Base-by-base conservation (phyloP, 2,888 invertebrate species). In the Hecatera dysodea region DNA sequence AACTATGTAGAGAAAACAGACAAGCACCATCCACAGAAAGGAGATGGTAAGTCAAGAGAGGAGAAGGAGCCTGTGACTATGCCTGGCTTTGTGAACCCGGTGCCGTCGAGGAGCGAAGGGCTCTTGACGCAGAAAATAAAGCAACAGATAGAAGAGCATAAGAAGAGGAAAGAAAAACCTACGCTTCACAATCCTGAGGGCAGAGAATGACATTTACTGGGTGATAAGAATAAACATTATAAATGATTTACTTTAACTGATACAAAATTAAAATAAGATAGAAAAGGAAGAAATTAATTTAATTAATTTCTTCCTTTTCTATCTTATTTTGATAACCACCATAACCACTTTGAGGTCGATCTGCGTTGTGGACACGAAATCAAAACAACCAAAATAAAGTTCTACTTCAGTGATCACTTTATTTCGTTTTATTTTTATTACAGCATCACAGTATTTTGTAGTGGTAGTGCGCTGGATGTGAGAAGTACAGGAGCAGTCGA, bases 31-130 rank as follows among this genome's bases (percentile, higher is more conserved):
- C 72, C 57, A 1, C 8, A 46, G 0, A 55, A 42, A 1, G 27
- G 46, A 11, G 27, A 19, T 17, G 1, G 0, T 0, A 39, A 22
- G 0, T 9, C 17, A 19, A 55, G 19, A 33, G 85, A 87, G 70
- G 72, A 73, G 29, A 75, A 79, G 36, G 70, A 80, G 12, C 19
- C 39, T 0, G 33, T 87, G 0, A 85, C 87, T 67, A 90, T 91
- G 89, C 90, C 92, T 60, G 91, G 89, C 0, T 88, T 90, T 9
- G 77, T 88, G 0, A 72, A 85, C 39, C 89, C 91, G 1, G 84
- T 87, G 3, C 81, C 76, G 1, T 67, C 73, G 17, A 86, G 87
- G 12, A 91, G 90, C 59, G 88, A 91, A 80, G 88, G 87, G 0
- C 88, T 87, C 53, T 88, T 90, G 57, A 86, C 88, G 1, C 86